Evolutionary conservation across 2,797 vertebrate species (phyloP).

Genomic region (Fistularia commersonii): DNA sequence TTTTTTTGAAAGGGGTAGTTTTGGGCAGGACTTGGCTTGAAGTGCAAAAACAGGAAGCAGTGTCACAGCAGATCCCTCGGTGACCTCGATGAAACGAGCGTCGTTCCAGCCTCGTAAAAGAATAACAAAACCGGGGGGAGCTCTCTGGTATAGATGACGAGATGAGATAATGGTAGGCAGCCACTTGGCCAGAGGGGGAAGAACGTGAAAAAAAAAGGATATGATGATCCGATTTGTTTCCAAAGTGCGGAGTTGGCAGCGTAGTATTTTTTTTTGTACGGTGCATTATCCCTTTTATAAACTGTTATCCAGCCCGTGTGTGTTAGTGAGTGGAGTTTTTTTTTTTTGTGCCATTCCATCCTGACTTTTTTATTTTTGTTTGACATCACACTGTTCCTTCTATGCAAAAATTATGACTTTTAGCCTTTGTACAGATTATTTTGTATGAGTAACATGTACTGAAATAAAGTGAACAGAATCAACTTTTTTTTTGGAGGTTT

Average conservation of each 20-base stretch:
- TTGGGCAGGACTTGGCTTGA: constrained; percentile 8
- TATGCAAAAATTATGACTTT: constrained; percentile 79
- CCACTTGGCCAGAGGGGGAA: constrained; percentile 12
- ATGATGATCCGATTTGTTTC: constrained; percentile 58
- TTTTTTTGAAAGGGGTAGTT: neutral
- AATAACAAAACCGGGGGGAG: constrained; percentile 32
- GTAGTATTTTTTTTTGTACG: constrained; percentile 62
- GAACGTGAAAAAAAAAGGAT: constrained; percentile 45
- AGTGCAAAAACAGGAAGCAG: constrained; percentile 9
- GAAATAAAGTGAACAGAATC: constrained; percentile 79
- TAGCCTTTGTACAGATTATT: constrained; percentile 82
- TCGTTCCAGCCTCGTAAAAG: neutral
- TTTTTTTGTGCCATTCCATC: constrained; percentile 73
- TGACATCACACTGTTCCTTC: constrained; percentile 73
- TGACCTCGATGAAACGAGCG: constrained; percentile 13
- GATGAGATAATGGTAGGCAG: constrained; percentile 34
- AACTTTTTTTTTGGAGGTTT: constrained; percentile 8
- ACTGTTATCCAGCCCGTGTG: constrained; percentile 48
- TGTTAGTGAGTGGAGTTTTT: constrained; percentile 63
- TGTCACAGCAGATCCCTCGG: constrained; percentile 23
- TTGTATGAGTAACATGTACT: constrained; percentile 80
- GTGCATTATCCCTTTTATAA: constrained; percentile 44
- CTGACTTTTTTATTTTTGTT: constrained; percentile 56
- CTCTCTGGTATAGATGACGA: constrained; percentile 31
- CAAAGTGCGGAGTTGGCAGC: constrained; percentile 45